Evolutionary conservation across 2,113 vertebrate genomes (phyloP), one percentile per base, ranked within the genome.

Genomic region (Ceuthmochares aereus): DNA sequence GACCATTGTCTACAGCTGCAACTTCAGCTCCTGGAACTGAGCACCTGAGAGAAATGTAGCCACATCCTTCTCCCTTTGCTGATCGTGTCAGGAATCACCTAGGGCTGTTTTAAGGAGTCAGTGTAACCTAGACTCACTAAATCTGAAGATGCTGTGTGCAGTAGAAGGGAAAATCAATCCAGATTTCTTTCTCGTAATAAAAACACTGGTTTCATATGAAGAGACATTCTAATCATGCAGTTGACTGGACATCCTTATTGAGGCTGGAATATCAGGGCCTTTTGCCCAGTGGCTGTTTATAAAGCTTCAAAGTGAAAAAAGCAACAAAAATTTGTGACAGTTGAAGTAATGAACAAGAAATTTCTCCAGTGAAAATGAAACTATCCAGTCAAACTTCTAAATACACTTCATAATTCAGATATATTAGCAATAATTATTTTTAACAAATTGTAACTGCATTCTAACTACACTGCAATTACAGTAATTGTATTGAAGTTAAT

Each of bases 291-390:
- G n/a, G 80, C 18, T 54, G 43, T 74, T 43, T 77, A 54, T 23
- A 79, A 78, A 68, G 49, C 62, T 90, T 90, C 62, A 59, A 23
- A 91, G 32, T 56, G 64, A 76, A 7, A 82, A 63, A 47, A 47
- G 18, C 47, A 7, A 23, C n/a, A 73, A 3, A 8, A 56, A 51
- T 21, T 34, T 34, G 15, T 42, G 51, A 81, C 20, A 78, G 59
- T 43, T 70, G 54, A 96, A 72, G 13, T 10, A 91, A 85, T 29
- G 40, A 64, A 83, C 56, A 43, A 55, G 9, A 27, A 49, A 42
- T 69, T 90, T 83, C 32, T 92, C 49, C 27, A n/a, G n/a, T 22
- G 21, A 94, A 88, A 91, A 94, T 60, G 17, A 84, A 93, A 80
- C 43, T 58, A 27, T n/a, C 22, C 63, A 66, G 58, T 55, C 52